Percentiles rank a stretch among this genome's conserved stretches.
Evolutionary conservation across 2,113 vertebrate genomes (phyloP).

Genomic region (Anoura caudifer): DNA sequence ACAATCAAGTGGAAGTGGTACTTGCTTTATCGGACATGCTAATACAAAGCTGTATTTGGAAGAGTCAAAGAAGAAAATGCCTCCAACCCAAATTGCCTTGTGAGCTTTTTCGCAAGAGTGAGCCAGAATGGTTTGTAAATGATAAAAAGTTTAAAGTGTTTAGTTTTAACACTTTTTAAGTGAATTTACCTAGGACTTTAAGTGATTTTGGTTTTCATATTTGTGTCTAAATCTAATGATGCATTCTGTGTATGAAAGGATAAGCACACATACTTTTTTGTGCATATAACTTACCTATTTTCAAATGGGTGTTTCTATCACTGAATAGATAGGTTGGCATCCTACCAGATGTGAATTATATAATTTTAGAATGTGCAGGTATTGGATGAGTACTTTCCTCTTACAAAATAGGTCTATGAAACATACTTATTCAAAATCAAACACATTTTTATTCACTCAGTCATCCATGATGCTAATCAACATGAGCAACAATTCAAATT

Average conservation of each 20-base stretch:
- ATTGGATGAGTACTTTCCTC: background rate
- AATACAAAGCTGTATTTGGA: conserved; percentile 70
- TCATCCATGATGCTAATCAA: background rate
- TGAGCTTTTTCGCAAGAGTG: conserved; percentile 46
- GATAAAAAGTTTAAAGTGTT: conserved; percentile 37
- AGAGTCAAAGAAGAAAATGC: conserved; percentile 50
- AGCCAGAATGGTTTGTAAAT: conserved; percentile 11
- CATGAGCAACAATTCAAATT: background rate
- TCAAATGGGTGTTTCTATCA: background rate
- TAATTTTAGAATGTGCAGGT: background rate
- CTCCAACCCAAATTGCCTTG: conserved; percentile 46
- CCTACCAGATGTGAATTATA: background rate
- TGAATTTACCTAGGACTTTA: conserved; percentile 32
- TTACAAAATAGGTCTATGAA: conserved; percentile 11
- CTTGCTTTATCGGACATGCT: conserved; percentile 72
- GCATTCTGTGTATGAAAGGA: background rate
- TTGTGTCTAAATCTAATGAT: background rate
- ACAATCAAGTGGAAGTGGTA: conserved; percentile 65
- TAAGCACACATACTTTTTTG: background rate
- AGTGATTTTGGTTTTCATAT: background rate
- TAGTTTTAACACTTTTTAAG: conserved; percentile 46
- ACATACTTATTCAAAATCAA: background rate
- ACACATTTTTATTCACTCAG: background rate
- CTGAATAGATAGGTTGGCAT: background rate
- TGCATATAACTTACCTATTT: background rate